A percentile compares a stretch with the other conserved stretches of the same genome.
Conservation (phyloP, 2,113 vertebrate species). For the Cariama cristata region DNA sequence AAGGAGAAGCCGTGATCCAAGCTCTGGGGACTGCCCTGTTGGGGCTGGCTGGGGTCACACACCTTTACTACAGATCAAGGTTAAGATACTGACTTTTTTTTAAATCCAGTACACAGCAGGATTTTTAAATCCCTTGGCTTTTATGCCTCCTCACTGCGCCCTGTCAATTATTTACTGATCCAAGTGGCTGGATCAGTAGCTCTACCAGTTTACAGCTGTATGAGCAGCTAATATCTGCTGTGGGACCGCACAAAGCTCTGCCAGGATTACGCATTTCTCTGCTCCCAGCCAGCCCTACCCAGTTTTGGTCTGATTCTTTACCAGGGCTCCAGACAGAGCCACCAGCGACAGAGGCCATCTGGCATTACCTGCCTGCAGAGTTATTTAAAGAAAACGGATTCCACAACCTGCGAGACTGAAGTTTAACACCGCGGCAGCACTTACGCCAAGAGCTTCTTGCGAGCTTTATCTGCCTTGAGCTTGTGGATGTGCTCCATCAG, state of each 20-base stretch:
- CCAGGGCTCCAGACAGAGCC: not conserved
- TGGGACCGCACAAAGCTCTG: accelerated
- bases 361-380: accelerated
- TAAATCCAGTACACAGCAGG: not conserved
- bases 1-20: too few relatives aligned
- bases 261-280: accelerated
- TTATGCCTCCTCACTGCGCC: not conserved
- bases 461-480: slow-evolving; percentile 97
- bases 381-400: accelerated
- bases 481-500: slow-evolving; percentile 99
- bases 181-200: not conserved
- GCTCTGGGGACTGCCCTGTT: not conserved
- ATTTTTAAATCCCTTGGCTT: not conserved
- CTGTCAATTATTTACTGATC: not conserved
- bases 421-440: slow-evolving; percentile 33
- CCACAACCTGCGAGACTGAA: accelerated
- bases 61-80: accelerated
- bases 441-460: slow-evolving; percentile 98
- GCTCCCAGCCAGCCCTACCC: not conserved
- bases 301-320: accelerated
- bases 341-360: accelerated
- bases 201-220: not conserved
- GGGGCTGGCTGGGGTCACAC: accelerated
- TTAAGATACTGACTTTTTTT: accelerated
- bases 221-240: accelerated